Evolutionary conservation across 2,888 invertebrate species (phyloP).

Genomic region (Allophyes oxyacanthae): DNA sequence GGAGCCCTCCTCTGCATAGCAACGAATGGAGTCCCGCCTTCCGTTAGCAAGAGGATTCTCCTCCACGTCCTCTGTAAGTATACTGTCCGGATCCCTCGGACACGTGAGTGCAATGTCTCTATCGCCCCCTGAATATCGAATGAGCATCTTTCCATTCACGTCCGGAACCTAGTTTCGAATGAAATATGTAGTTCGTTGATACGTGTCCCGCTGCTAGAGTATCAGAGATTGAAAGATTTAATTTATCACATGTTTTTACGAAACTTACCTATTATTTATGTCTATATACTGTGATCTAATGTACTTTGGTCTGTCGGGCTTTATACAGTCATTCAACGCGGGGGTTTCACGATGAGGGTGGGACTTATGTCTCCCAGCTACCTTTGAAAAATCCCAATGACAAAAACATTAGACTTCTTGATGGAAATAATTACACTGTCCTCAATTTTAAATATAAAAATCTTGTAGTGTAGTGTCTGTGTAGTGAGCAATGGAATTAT

Average conservation of each 20-base stretch:
- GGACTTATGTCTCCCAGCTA: too few relatives aligned
- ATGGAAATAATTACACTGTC: too few relatives aligned
- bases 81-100: slow-evolving; percentile 4
- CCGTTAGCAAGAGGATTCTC: slow-evolving; percentile 79
- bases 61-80: slow-evolving; percentile 90
- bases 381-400: too few relatives aligned
- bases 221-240: slow-evolving; percentile 9
- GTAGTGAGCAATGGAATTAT: too few relatives aligned
- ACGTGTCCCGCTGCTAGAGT: slow-evolving; percentile 14
- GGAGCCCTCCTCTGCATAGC: slow-evolving; percentile 91
- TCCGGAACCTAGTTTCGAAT: slow-evolving; percentile 25
- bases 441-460: too few relatives aligned
- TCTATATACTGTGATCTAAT: too few relatives aligned
- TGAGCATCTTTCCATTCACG: slow-evolving; percentile 36
- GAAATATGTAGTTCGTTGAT: slow-evolving; percentile 36
- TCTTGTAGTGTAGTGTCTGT: too few relatives aligned
- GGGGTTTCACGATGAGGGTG: too few relatives aligned
- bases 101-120: slow-evolving; percentile 27
- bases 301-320: too few relatives aligned
- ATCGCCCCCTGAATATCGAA: slow-evolving; percentile 31
- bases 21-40: slow-evolving; percentile 89
- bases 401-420: too few relatives aligned
- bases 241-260: slow-evolving; percentile 11
- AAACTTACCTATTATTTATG: too few relatives aligned
- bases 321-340: too few relatives aligned